A percentile compares a stretch with the other conserved stretches of the same genome.
Evolutionary conservation across 2,888 invertebrate genomes (phyloP).

Genomic region (Scaptomyza flava): DNA sequence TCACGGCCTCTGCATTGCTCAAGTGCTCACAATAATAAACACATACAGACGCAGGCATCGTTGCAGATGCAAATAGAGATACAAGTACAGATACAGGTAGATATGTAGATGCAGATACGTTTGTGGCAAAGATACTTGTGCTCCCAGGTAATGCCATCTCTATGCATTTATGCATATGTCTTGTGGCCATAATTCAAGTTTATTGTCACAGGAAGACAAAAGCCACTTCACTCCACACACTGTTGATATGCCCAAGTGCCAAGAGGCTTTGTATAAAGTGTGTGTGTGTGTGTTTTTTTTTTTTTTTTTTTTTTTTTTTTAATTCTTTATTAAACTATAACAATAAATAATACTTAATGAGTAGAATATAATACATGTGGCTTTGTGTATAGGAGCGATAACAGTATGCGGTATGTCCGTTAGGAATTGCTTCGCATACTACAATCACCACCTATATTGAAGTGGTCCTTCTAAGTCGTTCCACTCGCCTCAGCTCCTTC

Average conservation of each 20-base stretch:
- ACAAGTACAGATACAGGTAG: conserved; percentile 10
- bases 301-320: too few species aligned
- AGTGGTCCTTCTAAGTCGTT: too few species aligned
- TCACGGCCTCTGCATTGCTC: conserved; percentile 43
- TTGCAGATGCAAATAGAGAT: conserved; percentile 18
- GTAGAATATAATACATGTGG: too few species aligned
- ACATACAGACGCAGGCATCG: conserved; percentile 8
- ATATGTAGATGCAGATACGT: conserved; percentile 20
- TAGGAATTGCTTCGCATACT: too few species aligned
- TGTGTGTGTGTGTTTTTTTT: neutral
- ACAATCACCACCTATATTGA: too few species aligned
- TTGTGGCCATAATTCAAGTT: conserved; percentile 68
- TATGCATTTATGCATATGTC: conserved; percentile 54
- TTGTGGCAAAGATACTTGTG: conserved; percentile 36
- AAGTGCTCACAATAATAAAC: conserved; percentile 29
- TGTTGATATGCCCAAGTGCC: conserved; percentile 31
- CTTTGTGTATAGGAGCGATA: too few species aligned
- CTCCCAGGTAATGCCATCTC: neutral
- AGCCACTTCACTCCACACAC: conserved; percentile 36
- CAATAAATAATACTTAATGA: too few species aligned
- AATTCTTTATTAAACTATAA: too few species aligned
- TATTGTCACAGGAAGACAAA: conserved; percentile 63
- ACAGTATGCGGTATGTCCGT: too few species aligned
- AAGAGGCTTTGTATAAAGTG: conserved; percentile 39
- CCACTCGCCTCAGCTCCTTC: too few species aligned